Base-by-base conservation (phyloP, 2,888 invertebrate species). In the Drosophila cognata region DNA sequence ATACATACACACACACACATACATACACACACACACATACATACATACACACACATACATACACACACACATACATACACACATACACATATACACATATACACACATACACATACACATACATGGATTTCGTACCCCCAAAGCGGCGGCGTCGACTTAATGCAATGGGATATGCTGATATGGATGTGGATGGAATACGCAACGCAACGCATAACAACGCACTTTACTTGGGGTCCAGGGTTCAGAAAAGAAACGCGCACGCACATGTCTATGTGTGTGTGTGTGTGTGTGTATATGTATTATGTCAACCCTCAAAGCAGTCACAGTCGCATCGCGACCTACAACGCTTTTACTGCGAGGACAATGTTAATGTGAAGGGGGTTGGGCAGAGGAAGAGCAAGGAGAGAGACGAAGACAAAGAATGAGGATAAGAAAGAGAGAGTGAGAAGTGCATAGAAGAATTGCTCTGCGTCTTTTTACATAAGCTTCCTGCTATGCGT, bases 151-250 rank as follows among this genome's bases (percentile, higher is more conserved):
- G 16, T 7, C 36, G 38, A 38, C 18, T 46, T 25, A 46, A 16
- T 46, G 46, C 16, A 46, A 46, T 46, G 46, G 25, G 16, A 25
- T 46, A 46, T 46, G 46, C 16, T 46, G 21, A 46, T 46, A 16
- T 46, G 46, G 46, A 25, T 46, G 46, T 25, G 25, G 25, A 25
- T 46, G 25, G 25, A 46, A 46, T 46, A 46, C 21, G 46, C 46
- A 46, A 46, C 46, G 21, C 46, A 21, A 77, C 73, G 66, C 73
- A 77, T 57, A 53, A 62, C 48, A 73, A 62, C 63, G 61, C 53
- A 55, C 53, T 62, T 67, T 46, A 62, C 60, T 43, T 43, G 65
- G 51, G 8, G 46, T 25, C 52, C 46, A 58, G 74, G 50, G 66
- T 36, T 62, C 51, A 64, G 59, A 56, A 51, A 71, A n/a, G 36